These are phyloP conservation scores for Panurus biarmicus DNA, from an alignment of 2,113 vertebrate species.

Conservation along the genomic window DNA sequence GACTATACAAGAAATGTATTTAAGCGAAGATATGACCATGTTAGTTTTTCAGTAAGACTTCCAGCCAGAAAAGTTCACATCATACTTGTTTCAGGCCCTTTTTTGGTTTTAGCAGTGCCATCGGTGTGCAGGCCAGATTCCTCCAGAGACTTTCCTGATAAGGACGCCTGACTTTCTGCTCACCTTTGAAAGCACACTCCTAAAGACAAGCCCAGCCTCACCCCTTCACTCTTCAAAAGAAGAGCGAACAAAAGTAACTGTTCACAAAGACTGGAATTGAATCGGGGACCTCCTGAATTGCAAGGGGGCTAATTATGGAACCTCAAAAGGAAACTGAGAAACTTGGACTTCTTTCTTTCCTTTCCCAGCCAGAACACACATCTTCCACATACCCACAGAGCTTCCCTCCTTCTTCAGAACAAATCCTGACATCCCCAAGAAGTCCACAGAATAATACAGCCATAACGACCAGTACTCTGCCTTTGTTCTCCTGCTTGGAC, in stretches of 20 bases:
- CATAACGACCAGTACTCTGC: not conserved
- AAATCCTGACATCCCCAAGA: not conserved
- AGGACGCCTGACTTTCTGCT: not conserved
- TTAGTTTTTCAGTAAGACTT: not conserved
- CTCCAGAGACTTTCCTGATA: not conserved
- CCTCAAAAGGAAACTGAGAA: not conserved
- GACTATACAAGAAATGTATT: not conserved
- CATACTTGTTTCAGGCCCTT: not conserved
- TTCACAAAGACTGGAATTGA: not conserved
- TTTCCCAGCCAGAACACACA: not conserved
- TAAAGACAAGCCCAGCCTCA: not conserved
- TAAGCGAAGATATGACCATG: not conserved
- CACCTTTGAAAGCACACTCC: not conserved
- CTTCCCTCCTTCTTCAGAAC: not conserved
- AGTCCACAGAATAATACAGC: not conserved
- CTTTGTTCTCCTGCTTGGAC: constrained; percentile 27
- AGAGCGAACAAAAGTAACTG: not conserved
- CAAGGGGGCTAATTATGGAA: not conserved
- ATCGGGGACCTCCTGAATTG: not conserved
- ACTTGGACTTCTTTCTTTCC: not conserved
- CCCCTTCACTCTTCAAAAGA: not conserved
- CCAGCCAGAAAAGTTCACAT: not conserved
- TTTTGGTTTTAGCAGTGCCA: not conserved
- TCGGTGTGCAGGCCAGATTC: rapidly evolving
- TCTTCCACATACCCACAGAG: not conserved